Base-by-base conservation (phyloP, 2,113 vertebrate genomes). In the Podarcis muralis region DNA sequence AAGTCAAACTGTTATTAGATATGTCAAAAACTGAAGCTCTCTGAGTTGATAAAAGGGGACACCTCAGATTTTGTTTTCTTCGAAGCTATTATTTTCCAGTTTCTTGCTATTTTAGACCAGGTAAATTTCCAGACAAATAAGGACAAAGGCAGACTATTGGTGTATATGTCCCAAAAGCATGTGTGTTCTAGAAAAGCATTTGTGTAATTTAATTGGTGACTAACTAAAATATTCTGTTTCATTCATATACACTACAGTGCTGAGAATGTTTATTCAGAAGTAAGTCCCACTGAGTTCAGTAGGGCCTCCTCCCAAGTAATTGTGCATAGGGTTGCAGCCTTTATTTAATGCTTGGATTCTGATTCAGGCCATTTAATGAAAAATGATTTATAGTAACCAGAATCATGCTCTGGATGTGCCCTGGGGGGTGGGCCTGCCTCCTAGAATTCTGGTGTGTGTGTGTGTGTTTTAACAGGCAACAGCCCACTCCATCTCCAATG, bases 1-100 rank as follows among this genome's bases (percentile, higher is more conserved):
- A 85, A 90, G 87, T 13, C 62, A 91, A 65, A 30, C 76, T 88
- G 48, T 76, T 87, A 77, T 83, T 94, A 89, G 91, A 87, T 90
- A 91, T 65, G 62, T 89, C 87, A 91, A 78, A 71, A 92, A 87
- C 0, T 78, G 5, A 65, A 89, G 84, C 57, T n/a, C 53, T 27
- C 12, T 69, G 22, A 0, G 4, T 62, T 89, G 91, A 83, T 87
- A 87, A 92, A 92, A 80, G 53, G 57, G 80, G 13, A 84, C 85
- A 88, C 86, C 90, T 20, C 62, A 80, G 69, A 57, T 93, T 71
- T 84, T 4, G 8, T 1, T 80, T 35, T 74, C 43, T 86, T 76
- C 35, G 2, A 57, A 84, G 1, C 66, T 90, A 3, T 88, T 89
- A 59, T 90, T 91, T 93, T 89, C 76, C 82, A 9, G 8, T 72